These are phyloP conservation scores for Orientallactaga bullata DNA, from an alignment of 2,113 vertebrate species.

Conservation along the genomic window DNA sequence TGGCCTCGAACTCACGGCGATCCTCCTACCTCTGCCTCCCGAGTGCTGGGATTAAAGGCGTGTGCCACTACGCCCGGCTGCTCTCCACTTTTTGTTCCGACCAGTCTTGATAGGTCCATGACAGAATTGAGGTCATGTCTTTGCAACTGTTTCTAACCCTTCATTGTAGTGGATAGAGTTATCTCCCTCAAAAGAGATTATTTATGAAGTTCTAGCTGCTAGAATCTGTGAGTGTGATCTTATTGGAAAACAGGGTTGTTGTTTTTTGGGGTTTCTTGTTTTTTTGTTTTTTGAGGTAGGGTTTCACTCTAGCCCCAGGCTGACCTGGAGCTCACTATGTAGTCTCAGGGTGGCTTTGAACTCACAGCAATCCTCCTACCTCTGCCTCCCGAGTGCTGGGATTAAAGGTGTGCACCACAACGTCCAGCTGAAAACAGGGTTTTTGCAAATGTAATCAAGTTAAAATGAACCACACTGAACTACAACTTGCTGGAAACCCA, in stretches of 20 bases:
- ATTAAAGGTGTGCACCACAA: no score
- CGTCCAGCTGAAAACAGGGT: constrained; percentile 15
- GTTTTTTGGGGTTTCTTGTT: no score
- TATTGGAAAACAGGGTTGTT: constrained; percentile 44
- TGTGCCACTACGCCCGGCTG: no score
- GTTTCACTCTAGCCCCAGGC: no score
- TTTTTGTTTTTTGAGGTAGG: no score
- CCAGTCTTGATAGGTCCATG: background rate
- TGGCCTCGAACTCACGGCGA: no score
- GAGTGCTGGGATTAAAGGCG: no score
- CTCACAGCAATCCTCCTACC: no score
- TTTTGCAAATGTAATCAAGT: constrained; percentile 20
- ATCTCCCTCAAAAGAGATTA: background rate
- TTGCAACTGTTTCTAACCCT: background rate
- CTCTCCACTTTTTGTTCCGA: background rate
- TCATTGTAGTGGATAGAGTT: background rate
- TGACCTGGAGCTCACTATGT: no score
- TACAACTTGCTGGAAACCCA: background rate
- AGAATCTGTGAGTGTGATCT: background rate
- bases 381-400: no score
- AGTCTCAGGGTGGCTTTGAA: no score
- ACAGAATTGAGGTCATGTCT: background rate
- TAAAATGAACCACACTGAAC: background rate
- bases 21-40: no score
- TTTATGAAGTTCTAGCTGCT: background rate